Evolutionary conservation across 2,888 invertebrate genomes (phyloP), one percentile per base, ranked within the genome.

Genomic region (Volucella bombylans): DNA sequence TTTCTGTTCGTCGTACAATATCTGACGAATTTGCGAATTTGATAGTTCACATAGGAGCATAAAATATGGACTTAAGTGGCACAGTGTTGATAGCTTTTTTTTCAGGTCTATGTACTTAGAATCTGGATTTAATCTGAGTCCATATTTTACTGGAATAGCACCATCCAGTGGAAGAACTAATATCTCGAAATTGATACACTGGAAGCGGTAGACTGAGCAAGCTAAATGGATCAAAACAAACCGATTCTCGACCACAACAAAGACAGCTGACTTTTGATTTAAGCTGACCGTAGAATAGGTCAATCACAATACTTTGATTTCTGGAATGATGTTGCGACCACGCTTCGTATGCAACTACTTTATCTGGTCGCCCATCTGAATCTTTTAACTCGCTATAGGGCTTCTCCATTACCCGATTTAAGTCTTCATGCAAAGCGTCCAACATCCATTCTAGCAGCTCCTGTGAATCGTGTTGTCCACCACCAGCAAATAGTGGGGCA

Each of bases 391-490:
- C 95, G 4, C 94, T 92, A 89, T 96, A 96, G 0, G 95, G 95
- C 88, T 95, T 95, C 65, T 92, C 92, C 87, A 93, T 94, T 0
- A 96, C 96, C 11, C 97, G 93, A 92, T 97, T 97, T 86, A 98
- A 93, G 92, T 98, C 97, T 93, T 98, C 97, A 92, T 98, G 98
- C 87, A 98, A 93, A 64, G 97, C 96, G 92, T 98, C 98, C 88
- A 98, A 93, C 87, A 98, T 93, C 95, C 98, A 98, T 67, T 97
- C 97, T 43, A 98, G 94, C 87, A 98, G 93, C 92, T 98, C 98
- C 88, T 97, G 98, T 68, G 97, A 97, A 93, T 98, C 98, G 92
- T 98, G 98, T 92, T 98, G 98, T 11, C 97, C 97, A 87, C 97
- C 97, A 83, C 97, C 97, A 87, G 95, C 95, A 90, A 98, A 96